Evolutionary conservation across 2,797 vertebrate genomes (phyloP), one percentile per base, ranked within the genome.

Genomic region (Synanceia verrucosa): DNA sequence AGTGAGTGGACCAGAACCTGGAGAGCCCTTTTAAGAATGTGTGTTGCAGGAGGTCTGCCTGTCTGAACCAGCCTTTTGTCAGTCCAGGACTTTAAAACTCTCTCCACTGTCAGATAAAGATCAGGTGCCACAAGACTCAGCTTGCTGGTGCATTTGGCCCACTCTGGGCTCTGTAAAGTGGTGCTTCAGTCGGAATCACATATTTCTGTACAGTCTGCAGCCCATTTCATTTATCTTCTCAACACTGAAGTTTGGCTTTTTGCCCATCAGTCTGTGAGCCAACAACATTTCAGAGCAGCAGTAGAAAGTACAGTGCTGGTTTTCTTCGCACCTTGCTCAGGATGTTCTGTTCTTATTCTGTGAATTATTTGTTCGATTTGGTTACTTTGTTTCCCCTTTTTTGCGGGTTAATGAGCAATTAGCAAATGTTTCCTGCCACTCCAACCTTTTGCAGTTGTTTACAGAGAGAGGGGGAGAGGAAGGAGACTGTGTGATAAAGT

Each of bases 391-490:
- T 53, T 67, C 16, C 21, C 23, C 13, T 48, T 74, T 61, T 53
- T 16, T 34, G 23, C 61, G 13, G 10, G 48, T 52, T 83, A 79
- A 88, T 84, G 56, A 74, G 50, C 66, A 75, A 70, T 87, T 78
- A 77, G 47, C 44, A 41, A 60, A 1, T 62, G 65, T 70, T 81
- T 80, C 71, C 67, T 82, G 76, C 76, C 59, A 18, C 37, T 34
- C 50, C 41, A 34, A 51, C 28, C 31, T 36, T 43, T 23, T 56
- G 29, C 34, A 6, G 4, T 60, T 89, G 88, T 90, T 90, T 88
- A 57, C 28, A 34, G 50, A 58, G 53, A 29, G 50, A 23, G 53
- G 23, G 28, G 10, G 65, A 31, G 59, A 53, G 46, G 23, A 61
- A 39, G 37, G 70, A 65, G 69, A 26, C 52, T 44, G 36, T 18